phyloP scores from a whole-genome alignment of 2,113 vertebrate genomes.

The Chloebia gouldiae region DNA sequence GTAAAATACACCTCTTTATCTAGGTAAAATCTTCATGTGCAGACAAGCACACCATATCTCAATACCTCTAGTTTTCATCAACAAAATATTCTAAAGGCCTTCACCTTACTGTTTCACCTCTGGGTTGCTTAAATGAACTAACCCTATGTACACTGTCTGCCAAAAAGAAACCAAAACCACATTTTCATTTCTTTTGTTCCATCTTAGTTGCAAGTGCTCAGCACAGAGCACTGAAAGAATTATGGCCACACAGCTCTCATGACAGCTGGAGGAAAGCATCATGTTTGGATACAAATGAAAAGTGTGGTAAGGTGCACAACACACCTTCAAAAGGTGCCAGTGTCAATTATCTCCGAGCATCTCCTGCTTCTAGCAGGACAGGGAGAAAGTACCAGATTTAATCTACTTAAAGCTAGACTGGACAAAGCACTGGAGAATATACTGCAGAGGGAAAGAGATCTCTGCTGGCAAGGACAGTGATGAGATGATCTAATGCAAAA shows the following conservation, averaged over 20 bases:
- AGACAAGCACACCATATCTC: constrained; percentile 16
- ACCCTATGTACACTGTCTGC: constrained; percentile 63
- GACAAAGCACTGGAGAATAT: constrained; percentile 43
- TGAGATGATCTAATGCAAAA: neutral
- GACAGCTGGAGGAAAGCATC: constrained; percentile 45
- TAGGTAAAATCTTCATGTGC: neutral
- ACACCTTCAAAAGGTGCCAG: constrained; percentile 47
- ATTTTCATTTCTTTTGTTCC: constrained; percentile 74
- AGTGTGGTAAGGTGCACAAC: constrained; percentile 49
- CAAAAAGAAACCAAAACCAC: constrained; percentile 70
- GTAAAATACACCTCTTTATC: neutral
- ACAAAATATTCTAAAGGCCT: neutral
- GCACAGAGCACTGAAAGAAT: constrained; percentile 47
- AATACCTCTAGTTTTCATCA: constrained; percentile 40
- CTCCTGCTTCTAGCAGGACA: constrained; percentile 49
- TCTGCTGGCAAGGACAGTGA: neutral
- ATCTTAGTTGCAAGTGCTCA: constrained; percentile 50
- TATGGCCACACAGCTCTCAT: constrained; percentile 48
- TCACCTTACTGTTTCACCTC: constrained; percentile 29
- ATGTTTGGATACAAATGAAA: constrained; percentile 65
- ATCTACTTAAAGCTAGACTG: constrained; percentile 57
- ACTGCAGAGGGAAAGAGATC: neutral
- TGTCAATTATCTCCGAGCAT: constrained; percentile 57
- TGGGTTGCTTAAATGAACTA: constrained; percentile 50
- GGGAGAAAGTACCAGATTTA: constrained; percentile 58